Base-by-base conservation (phyloP, 2,113 vertebrate genomes). In the Benthochromis sp. region DNA sequence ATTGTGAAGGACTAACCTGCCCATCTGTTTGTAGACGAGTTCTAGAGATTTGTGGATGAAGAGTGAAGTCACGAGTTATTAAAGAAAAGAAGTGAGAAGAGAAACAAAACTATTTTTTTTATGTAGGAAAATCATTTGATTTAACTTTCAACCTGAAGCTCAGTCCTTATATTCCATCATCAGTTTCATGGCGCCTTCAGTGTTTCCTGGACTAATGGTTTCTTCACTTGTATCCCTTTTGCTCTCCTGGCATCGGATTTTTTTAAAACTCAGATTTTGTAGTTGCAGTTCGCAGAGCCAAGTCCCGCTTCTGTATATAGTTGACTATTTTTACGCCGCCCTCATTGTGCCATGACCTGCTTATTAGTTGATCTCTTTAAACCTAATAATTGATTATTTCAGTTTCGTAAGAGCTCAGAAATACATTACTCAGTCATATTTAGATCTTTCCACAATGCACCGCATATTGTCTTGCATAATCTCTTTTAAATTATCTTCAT, bases 281-380 rank as follows among this genome's bases (percentile, higher is more conserved):
- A 55, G 55, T 57, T 53, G 88, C 86, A 47, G 45, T 84, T 90
- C 47, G 80, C 45, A 29, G 84, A 84, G 87, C 84, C 91, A 55
- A 90, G 53, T 36, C 54, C 47, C 9, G 36, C 82, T 90, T 89
- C 89, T 92, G 82, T 69, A 92, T 94, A 88, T 93, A 93, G 94
- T 94, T 86, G 83, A 90, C 92, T 94, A 93, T 95, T 95, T 95
- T 90, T 89, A 85, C 53, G 12, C 36, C 40, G 85, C 82, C 89
- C 90, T 90, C 84, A 89, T 90, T 94, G 87, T 87, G 88, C 88
- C 83, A 52, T 93, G 95, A 94, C 93, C 94, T 63, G 90, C 92
- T 94, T 95, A 88, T 85, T 31, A 90, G 76, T 43, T 83, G 73
- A 88, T 92, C 87, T 82, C 73, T 87, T 84, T 82, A 89, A 91